These are phyloP conservation scores for Mesorhabditis sp. DNA, from an alignment of 2,888 invertebrate genomes.

Conservation along the genomic window DNA sequence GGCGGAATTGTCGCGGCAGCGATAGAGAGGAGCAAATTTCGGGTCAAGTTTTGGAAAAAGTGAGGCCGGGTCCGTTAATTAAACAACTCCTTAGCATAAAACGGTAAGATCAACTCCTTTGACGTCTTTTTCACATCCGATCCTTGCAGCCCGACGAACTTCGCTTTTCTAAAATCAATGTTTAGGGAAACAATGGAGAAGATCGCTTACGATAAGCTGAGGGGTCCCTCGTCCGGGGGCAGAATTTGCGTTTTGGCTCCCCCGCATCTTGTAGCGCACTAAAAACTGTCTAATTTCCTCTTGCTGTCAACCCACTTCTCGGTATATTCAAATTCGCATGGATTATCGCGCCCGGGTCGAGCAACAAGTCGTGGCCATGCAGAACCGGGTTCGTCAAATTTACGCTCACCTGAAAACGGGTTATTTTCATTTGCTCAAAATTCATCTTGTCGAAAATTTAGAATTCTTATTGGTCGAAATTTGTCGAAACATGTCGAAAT, in stretches of 20 bases:
- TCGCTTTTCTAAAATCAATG: neutral
- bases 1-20: too few species aligned
- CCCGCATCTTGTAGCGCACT: neutral
- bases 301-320: neutral
- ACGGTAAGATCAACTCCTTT: too few species aligned
- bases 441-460: neutral
- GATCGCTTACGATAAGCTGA: neutral
- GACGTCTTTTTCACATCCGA: too few species aligned
- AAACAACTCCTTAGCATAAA: too few species aligned
- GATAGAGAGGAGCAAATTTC: too few species aligned
- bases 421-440: neutral
- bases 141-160: neutral
- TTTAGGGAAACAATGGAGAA: neutral
- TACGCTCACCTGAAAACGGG: neutral
- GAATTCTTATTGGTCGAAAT: neutral
- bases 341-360: neutral
- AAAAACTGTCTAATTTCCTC: neutral
- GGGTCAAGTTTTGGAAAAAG: too few species aligned
- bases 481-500: too few species aligned
- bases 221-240: neutral
- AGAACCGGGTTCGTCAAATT: conserved; percentile 4
- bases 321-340: neutral
- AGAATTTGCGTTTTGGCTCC: neutral
- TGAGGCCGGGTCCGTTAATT: too few species aligned
- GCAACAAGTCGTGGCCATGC: neutral